Base-by-base conservation (phyloP, 2,888 invertebrate genomes). In the Cephus nigrinus region DNA sequence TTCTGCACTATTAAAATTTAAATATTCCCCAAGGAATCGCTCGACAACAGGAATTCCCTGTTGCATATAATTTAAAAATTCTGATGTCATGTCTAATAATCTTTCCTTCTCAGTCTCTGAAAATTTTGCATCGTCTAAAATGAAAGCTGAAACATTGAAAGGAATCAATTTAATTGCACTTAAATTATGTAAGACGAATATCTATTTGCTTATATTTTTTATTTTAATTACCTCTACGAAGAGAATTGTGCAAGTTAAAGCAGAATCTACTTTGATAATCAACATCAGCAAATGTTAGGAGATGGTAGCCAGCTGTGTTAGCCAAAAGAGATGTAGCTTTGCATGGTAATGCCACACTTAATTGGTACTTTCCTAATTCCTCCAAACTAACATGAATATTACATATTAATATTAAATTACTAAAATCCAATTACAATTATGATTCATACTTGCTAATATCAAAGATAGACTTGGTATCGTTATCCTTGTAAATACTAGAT, bases 241-340 rank as follows among this genome's bases (percentile, higher is more conserved):
- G 82, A 30, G 89, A 88, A 75, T 88, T 88, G 76, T 91, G 90
- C 31, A 91, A 85, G 83, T 90, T 91, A 76, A 89, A 88, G 12
- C 88, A 87, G 78, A 91, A 91, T 86, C 89, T 87, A 77, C 87
- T 87, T 81, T 91, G 91, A 80, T 90, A 91, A 31, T 88, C 86
- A 75, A 84, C 80, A 77, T 88, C 85, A 5, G 90, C 82, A 34
- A 87, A 92, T n/a, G 89, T 87, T 33, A 92, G 85, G 36, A 92
- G 85, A 80, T 92, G 92, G 55, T 88, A 88, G 33, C 92, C 92
- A 40, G 88, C 87, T 4, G 76, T 84, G 78, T 90, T 91, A 9
- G 85, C 82, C 40, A 92, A 83, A 68, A 92, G 85, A 23, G 92
- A 91, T 75, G 87, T 83, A n/a, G 91, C 87, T 79, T 88, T 90